These are phyloP conservation scores for Agapetus fuscipes DNA, from an alignment of 2,888 invertebrate genomes.

Conservation along the genomic window DNA sequence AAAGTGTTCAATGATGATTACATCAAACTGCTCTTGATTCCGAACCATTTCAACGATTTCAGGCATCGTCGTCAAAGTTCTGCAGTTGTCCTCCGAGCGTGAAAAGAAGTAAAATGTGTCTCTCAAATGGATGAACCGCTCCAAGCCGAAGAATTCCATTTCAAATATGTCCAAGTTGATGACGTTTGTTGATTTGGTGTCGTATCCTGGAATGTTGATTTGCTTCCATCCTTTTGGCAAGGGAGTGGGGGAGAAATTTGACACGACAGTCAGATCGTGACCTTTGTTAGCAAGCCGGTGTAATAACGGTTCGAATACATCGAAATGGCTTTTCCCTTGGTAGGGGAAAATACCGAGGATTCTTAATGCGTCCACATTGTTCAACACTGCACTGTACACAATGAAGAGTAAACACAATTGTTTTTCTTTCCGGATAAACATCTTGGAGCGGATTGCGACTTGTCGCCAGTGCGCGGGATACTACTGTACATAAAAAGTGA, in stretches of 20 bases:
- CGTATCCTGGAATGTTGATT: slow-evolving; percentile 26
- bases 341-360: slow-evolving; percentile 38
- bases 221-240: slow-evolving; percentile 26
- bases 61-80: no score
- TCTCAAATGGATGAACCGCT: slow-evolving; percentile 17
- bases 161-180: slow-evolving; percentile 26
- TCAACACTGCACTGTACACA: neutral
- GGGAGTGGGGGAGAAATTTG: slow-evolving; percentile 31
- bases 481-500: no score
- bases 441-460: no score
- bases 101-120: neutral
- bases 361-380: slow-evolving; percentile 6
- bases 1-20: slow-evolving; percentile 60
- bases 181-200: slow-evolving; percentile 27
- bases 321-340: slow-evolving; percentile 41
- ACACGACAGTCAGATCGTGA: slow-evolving; percentile 39
- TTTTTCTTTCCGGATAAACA: no score
- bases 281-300: slow-evolving; percentile 34
- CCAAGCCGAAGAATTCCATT: slow-evolving; percentile 22
- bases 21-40: slow-evolving; percentile 48
- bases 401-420: neutral
- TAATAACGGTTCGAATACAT: slow-evolving; percentile 38
- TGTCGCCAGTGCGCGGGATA: no score
- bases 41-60: slow-evolving; percentile 33
- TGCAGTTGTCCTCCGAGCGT: neutral